Percentiles rank a stretch among this genome's conserved stretches.
These are phyloP conservation scores for Brachionus sp. DNA, from an alignment of 1,140 invertebrate species.

Conservation along the genomic window DNA sequence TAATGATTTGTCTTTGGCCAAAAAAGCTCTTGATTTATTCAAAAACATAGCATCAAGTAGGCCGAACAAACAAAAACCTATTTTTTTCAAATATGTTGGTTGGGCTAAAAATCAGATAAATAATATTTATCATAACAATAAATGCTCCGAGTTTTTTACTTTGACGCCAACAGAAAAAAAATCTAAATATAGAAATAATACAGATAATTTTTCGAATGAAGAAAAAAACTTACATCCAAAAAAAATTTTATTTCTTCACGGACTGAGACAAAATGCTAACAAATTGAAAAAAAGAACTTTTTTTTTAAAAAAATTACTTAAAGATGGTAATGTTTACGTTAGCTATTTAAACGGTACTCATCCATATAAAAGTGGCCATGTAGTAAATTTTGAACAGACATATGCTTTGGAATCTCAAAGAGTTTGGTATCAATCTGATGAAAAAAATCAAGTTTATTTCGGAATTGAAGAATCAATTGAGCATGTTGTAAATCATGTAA, in stretches of 20 bases:
- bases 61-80: neutral
- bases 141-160: neutral
- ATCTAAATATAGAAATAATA: neutral
- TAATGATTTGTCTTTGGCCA: neutral
- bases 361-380: neutral
- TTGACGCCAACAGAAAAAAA: neutral
- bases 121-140: neutral
- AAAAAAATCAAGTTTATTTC: neutral
- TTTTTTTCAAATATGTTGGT: neutral
- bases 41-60: neutral
- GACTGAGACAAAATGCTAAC: constrained; percentile 25
- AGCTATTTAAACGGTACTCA: constrained; percentile 9
- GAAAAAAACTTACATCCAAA: neutral
- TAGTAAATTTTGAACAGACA: neutral
- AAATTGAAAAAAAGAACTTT: constrained; percentile 24
- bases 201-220: neutral
- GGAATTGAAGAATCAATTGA: constrained; percentile 24
- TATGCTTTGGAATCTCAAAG: constrained; percentile 37
- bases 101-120: constrained; percentile 2
- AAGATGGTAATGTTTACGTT: neutral
- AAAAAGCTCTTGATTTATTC: neutral
- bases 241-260: constrained; percentile 38
- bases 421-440: constrained; percentile 3
- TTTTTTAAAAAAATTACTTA: neutral
- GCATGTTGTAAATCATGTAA: neutral